phyloP scores from a whole-genome alignment of 2,797 vertebrate genomes.

The Tolypeutes matacus region DNA sequence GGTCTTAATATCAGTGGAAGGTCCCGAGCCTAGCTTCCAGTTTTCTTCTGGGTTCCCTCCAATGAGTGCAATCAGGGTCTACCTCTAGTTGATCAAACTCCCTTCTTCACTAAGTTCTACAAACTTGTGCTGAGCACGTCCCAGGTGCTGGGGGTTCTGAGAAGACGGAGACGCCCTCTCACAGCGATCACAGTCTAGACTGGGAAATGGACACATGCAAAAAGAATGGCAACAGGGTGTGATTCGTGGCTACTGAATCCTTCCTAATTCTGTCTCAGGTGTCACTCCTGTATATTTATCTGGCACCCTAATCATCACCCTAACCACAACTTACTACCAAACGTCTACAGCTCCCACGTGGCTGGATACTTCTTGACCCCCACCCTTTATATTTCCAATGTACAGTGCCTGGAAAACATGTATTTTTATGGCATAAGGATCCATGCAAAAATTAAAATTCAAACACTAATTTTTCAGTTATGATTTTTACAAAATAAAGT shows the following conservation, averaged over 20 bases:
- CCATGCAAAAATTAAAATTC: neutral
- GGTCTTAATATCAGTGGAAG: neutral
- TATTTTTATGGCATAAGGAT: neutral
- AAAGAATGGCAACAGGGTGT: too few species aligned
- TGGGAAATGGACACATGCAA: too few species aligned
- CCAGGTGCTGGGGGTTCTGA: neutral
- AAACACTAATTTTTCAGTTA: neutral
- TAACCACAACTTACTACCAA: rapidly evolving
- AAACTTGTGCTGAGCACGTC: neutral
- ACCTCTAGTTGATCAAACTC: too few species aligned
- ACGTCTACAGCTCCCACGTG: too few species aligned
- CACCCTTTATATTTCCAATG: neutral
- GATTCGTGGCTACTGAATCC: neutral
- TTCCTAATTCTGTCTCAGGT: rapidly evolving
- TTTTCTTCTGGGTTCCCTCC: neutral
- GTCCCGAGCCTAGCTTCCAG: neutral
- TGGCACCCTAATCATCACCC: neutral
- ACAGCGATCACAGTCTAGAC: neutral
- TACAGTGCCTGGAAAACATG: neutral
- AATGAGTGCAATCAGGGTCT: rapidly evolving
- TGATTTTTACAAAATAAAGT: neutral
- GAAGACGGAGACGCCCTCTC: neutral
- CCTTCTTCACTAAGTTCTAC: neutral
- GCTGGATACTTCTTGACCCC: rapidly evolving
- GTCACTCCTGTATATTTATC: neutral